Evolutionary conservation across 2,888 invertebrate genomes (phyloP).

Genomic region (Gastrophysa polygoni): DNA sequence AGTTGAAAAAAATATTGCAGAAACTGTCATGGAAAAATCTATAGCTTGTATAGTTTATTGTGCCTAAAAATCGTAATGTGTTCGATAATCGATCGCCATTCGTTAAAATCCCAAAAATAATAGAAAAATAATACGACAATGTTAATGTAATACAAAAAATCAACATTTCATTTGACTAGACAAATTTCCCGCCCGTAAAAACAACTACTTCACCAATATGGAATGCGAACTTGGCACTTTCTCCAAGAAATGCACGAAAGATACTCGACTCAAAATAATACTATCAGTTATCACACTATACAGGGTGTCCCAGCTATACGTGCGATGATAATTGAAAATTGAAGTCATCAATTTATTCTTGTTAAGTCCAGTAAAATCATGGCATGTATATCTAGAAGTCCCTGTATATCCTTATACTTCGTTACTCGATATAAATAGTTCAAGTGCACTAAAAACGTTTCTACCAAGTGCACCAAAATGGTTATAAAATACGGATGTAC

Average conservation of each 20-base stretch:
- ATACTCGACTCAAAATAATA: conserved; percentile 1
- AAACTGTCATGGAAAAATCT: too few species aligned
- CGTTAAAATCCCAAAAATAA: too few species aligned
- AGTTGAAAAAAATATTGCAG: too few species aligned
- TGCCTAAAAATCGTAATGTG: too few species aligned
- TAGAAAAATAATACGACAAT: not conserved
- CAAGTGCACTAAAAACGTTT: not conserved
- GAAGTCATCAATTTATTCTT: too few species aligned
- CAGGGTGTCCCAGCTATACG: too few species aligned
- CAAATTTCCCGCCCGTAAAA: conserved; percentile 19
- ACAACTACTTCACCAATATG: conserved; percentile 15
- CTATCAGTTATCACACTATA: conserved; percentile 5
- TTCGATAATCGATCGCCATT: too few species aligned
- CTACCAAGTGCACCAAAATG: not conserved
- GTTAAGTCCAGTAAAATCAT: too few species aligned
- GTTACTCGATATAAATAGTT: not conserved
- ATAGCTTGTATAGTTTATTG: too few species aligned
- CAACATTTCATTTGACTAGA: conserved; percentile 32
- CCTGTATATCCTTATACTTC: not conserved
- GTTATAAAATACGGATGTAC: not conserved
- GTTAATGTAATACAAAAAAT: not conserved
- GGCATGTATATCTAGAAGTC: too few species aligned
- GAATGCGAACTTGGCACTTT: conserved; percentile 24
- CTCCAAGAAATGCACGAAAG: conserved; percentile 15
- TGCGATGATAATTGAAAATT: too few species aligned